Base-by-base conservation (phyloP, 2,797 vertebrate species). In the Lophius americanus region DNA sequence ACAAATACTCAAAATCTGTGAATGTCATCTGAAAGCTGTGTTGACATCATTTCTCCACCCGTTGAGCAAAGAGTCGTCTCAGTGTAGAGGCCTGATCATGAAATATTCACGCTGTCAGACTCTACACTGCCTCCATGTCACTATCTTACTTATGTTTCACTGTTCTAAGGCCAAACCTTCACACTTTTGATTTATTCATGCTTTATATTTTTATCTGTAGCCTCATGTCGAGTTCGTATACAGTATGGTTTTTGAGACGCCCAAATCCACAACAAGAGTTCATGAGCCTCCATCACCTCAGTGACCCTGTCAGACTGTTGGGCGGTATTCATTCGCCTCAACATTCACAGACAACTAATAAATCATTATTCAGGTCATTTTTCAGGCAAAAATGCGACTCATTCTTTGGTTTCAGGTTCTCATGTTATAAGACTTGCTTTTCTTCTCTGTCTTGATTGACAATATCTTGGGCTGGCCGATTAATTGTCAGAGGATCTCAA, bases 201-300 rank as follows among this genome's bases (percentile, higher is more conserved):
- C 3, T 64, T 35, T 6, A 52, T 2, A 3, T 36, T 59, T 48
- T 52, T 23, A 65, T 54, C 65, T 65, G 12, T 46, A 44, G 37
- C 14, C 52, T 54, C 52, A 14, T 14, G 7, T 54, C 37, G 23
- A 5, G 37, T 14, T 14, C 23, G 4, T 23, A 23, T 2, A 8
- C 4, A 39, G 9, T 37, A 14, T 5, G 23, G 52, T 41, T 13
- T 48, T 47, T 47, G 9, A 39, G 6, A 10, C 42, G 5, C 23
- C 23, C 23, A 23, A 23, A 23, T 23, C 1, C 23, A 23, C 23
- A 43, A 43, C 3, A 43, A 10, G 42, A 43, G 9, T 10, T 3
- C 8, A 43, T 43, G 5, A 43, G 9, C 23, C 23, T 23, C 23
- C 23, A 23, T 23, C 23, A 23, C 23, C 23, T 23, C 23, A 23